phyloP scores from a whole-genome alignment of 2,797 vertebrate species.

The Austrolebias charrua region DNA sequence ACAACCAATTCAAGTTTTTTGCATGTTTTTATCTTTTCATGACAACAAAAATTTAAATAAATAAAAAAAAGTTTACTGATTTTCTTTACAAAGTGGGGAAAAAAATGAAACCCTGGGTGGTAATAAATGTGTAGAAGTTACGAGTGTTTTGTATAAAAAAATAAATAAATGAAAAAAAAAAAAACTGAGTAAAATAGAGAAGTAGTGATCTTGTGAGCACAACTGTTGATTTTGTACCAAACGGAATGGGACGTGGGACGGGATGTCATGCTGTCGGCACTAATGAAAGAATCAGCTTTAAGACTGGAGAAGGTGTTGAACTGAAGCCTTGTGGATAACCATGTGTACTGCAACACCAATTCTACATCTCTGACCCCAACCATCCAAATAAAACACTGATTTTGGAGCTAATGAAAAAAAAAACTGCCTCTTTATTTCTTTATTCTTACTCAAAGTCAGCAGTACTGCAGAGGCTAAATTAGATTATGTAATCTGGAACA shows the following conservation, averaged over 20 bases:
- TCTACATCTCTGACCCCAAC: slow-evolving; percentile 96
- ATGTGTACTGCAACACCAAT: slow-evolving; percentile 95
- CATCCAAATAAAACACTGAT: slow-evolving; percentile 99
- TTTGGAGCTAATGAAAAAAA: slow-evolving; percentile 89
- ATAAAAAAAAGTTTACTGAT: slow-evolving; percentile 89
- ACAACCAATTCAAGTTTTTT: slow-evolving; percentile 93
- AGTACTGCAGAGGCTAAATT: slow-evolving; percentile 58
- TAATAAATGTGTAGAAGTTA: slow-evolving; percentile 84
- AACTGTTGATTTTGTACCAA: slow-evolving; percentile 99
- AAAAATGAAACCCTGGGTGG: slow-evolving; percentile 90
- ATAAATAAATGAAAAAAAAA: slow-evolving; percentile 51
- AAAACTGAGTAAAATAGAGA: slow-evolving; percentile 51
- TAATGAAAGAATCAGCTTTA: slow-evolving; percentile 88
- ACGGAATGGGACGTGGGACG: slow-evolving; percentile 73
- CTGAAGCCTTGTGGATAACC: slow-evolving; percentile 91
- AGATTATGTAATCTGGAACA: slow-evolving; percentile 51
- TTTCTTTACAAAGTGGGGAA: slow-evolving; percentile 86
- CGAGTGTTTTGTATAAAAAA: slow-evolving; percentile 76
- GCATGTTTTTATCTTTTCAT: slow-evolving; percentile 99
- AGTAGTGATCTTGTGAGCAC: slow-evolving; percentile 90
- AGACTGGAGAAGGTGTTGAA: slow-evolving; percentile 89
- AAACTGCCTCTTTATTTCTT: slow-evolving; percentile 76
- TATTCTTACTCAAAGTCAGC: slow-evolving; percentile 34
- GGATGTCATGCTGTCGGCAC: slow-evolving; percentile 72
- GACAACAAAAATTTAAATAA: slow-evolving; percentile 78